Base-by-base conservation (phyloP, 2,888 invertebrate species). In the Watsonalla binaria region DNA sequence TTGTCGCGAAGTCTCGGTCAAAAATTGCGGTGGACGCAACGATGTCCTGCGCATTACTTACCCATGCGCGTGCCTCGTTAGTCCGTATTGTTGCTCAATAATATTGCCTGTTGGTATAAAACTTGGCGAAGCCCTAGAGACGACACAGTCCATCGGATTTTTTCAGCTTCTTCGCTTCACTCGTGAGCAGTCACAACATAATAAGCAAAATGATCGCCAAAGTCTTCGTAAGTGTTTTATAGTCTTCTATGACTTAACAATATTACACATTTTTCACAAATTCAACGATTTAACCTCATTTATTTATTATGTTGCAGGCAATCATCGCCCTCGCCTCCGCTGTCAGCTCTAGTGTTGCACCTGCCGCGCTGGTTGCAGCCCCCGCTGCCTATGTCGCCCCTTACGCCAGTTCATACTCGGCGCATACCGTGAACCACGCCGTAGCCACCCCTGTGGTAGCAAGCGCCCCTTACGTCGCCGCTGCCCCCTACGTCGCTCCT, bases 401-500 rank as follows among this genome's bases (percentile, higher is more conserved):
- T 5, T 95, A 95, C 66, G 95, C 95, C 52, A 93, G 92, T 65
- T 95, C 94, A 11, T 96, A 94, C 84, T 95, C 94, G 57, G 95
- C 95, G 0, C 95, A 95, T 68, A 90, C 93, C 15, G 91, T 95
- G 54, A 95, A 95, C 84, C 95, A 95, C 68, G 95, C 95, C 0
- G 92, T 95, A 5, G 95, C 95, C 33, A 91, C 94, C 8, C 95
- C 95, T 0, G 92, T 93, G 6, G 74, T 90, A 0, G 86, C 90
- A 0, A 70, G 90, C 8, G 82, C 90, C 61, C 84, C 66, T 52
- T 70, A 72, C 59, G 70, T 78, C 5, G 76, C 78, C 70, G 64
- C 71, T 6, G 63, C 71, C n/a, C 69, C 72, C n/a, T 74, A 72
- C 58, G 58, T 69, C 4, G 68, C 74, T 5, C 42, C 76, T n/a